Evolutionary conservation across 1,140 invertebrate genomes (phyloP).

Genomic region (Gerris buenoi): DNA sequence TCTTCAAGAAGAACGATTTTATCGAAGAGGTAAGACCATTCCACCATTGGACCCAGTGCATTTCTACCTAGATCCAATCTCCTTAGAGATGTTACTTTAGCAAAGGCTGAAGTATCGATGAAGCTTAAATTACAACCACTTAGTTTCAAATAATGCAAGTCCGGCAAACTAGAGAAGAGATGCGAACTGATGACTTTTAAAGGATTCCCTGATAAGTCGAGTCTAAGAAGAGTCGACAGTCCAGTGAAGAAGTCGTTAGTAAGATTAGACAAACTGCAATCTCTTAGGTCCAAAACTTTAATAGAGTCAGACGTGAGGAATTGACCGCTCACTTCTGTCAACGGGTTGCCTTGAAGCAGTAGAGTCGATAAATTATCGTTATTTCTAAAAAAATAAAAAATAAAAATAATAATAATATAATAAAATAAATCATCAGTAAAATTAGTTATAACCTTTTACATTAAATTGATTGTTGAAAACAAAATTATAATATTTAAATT

Average conservation of each 20-base stretch:
- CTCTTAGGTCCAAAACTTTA: slow-evolving; percentile 48
- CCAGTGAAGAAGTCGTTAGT: slow-evolving; percentile 49
- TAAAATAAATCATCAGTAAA: too few species aligned
- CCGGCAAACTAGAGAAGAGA: slow-evolving; percentile 44
- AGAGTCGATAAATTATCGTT: slow-evolving; percentile 48
- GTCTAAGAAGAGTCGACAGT: slow-evolving; percentile 43
- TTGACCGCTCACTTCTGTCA: slow-evolving; percentile 41
- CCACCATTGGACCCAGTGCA: slow-evolving; percentile 34
- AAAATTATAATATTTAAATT: too few species aligned
- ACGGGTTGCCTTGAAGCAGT: slow-evolving; percentile 50
- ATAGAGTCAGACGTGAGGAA: slow-evolving; percentile 47
- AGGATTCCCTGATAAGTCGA: slow-evolving; percentile 54
- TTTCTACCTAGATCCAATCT: slow-evolving; percentile 47
- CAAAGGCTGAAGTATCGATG: slow-evolving; percentile 40
- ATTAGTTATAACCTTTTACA: too few species aligned
- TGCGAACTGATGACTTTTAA: slow-evolving; percentile 37
- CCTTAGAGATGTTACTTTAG: slow-evolving; percentile 40
- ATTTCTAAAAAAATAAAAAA: slow-evolving; percentile 35
- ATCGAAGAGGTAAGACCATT: slow-evolving; percentile 43
- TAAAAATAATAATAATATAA: not conserved
- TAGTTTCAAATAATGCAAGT: slow-evolving; percentile 45
- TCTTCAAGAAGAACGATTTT: slow-evolving; percentile 43
- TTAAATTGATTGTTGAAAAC: too few species aligned
- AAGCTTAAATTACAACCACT: slow-evolving; percentile 45
- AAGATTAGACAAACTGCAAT: slow-evolving; percentile 40